Base-by-base conservation (phyloP, 2,797 vertebrate species). In the Garrulus glandarius region DNA sequence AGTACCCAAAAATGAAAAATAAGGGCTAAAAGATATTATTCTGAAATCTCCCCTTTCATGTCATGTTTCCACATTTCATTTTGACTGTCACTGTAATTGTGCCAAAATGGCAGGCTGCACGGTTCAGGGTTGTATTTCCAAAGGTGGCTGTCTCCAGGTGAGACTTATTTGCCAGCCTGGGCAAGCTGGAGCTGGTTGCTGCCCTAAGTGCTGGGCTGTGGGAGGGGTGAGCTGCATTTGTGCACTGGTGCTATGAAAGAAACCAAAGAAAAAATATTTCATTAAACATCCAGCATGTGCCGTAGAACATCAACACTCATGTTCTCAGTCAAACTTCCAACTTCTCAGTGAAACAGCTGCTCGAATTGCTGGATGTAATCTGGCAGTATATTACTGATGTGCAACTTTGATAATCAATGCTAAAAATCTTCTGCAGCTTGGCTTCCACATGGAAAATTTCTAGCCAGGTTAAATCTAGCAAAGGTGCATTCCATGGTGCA, bases 161-260 rank as follows among this genome's bases (percentile, higher is more conserved):
- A 22, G 36, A 50, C 30, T 22, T 20, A 1, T 2, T 70, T 34
- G 32, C 36, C n/a, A 17, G 7, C 3, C 27, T 9, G 15, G 44
- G 24, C 46, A 22, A 32, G 23, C 9, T 14, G 39, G 76, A 50
- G 52, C 22, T 56, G 71, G 14, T 74, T 44, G 52, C 36, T n/a
- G 13, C 30, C 8, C 11, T 11, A 0, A 8, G 18, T 11, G 2
- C 15, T 10, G 23, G 32, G 20, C 41, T 1, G 1, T 19, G 43
- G 17, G 10, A 34, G 5, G 3, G 9, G 5, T 4, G 7, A 71
- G 32, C 22, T 29, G 44, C 21, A 2, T 26, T 49, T 67, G 11
- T 52, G 21, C n/a, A 1, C 24, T 5, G 24, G 13, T 27, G 22
- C 7, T 49, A 36, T 36, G 11, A 13, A 49, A 34, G 26, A 41